Base-by-base conservation (phyloP, 2,888 invertebrate genomes). In the Aplocera efformata region DNA sequence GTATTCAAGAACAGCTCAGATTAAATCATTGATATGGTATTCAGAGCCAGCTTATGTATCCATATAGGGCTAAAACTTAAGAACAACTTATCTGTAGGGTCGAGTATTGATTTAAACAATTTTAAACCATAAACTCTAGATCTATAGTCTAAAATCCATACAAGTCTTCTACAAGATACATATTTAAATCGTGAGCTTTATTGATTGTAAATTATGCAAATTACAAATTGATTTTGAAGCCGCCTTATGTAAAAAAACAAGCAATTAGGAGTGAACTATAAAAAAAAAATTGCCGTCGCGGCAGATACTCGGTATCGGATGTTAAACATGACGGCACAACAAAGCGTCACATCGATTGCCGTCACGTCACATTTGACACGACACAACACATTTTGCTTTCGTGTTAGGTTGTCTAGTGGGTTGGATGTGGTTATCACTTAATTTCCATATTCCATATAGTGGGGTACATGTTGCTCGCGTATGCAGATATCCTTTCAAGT, bases 151-250 rank as follows among this genome's bases (percentile, higher is more conserved):
- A 26, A 27, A 32, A 10, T 27, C 6, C 5, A 5, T 21, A 17
- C 2, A 17, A 3, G 13, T 17, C 2, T 17, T 17, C 13, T 17
- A 3, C 13, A 17, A 3, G 3, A 17, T 13, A 20, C 21, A 37
- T 11, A 17, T 10, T 25, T 21, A 10, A 24, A 36, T 29, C 23
- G 23, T 6, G 17, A 35, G 23, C 7, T 28, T 35, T 29, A 29
- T 30, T 36, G 30, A 30, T 37, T 24, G 20, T 37, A 37, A 36
- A 36, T 29, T 37, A 37, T 30, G 23, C 23, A 10, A 33, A 26
- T 33, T 10, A 7, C 1, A 25, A 30, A 23, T 25, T 3, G 30
- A 25, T 23, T 36, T 28, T 9, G 23, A 29, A 29, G 28, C 23
- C 8, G 13, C 13, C 21, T 23, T 21, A 9, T 21, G 21, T 10